Percentiles rank a stretch among this genome's conserved stretches.
These are phyloP conservation scores for Suricata suricatta DNA, from an alignment of 2,113 vertebrate species.

Conservation along the genomic window DNA sequence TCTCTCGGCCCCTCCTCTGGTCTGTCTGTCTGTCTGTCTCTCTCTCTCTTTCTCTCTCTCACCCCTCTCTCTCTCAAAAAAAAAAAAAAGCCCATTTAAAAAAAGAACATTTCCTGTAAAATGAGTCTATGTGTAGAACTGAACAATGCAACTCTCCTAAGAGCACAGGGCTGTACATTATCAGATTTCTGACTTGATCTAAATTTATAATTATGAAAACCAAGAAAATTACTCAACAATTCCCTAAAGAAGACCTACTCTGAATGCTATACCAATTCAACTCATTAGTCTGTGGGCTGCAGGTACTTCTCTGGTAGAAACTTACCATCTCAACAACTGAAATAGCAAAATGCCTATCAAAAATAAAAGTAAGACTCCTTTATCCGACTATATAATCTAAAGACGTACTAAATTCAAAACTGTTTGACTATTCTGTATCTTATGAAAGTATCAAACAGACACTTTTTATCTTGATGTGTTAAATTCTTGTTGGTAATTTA, in stretches of 20 bases:
- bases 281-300: background rate
- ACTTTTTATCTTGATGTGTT: slow-evolving; percentile 25
- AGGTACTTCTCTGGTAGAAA: background rate
- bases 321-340: background rate
- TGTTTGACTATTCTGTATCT: slow-evolving; percentile 19
- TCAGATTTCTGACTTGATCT: background rate
- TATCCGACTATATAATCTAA: background rate
- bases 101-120: background rate
- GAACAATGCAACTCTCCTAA: background rate
- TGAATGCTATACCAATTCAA: background rate
- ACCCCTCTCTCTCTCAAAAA: no score
- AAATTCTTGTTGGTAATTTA: slow-evolving; percentile 45
- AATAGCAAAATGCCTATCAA: background rate
- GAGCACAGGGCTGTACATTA: background rate
- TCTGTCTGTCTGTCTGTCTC: no score
- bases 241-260: background rate
- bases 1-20: no score
- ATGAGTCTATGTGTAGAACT: background rate
- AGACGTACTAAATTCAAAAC: background rate
- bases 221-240: background rate
- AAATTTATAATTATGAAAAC: slow-evolving; percentile 13
- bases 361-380: slow-evolving; percentile 21
- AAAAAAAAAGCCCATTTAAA: background rate
- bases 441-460: background rate
- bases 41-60: no score